Evolutionary conservation across 1,140 invertebrate genomes (phyloP).

Genomic region (Drosophila watanabei): DNA sequence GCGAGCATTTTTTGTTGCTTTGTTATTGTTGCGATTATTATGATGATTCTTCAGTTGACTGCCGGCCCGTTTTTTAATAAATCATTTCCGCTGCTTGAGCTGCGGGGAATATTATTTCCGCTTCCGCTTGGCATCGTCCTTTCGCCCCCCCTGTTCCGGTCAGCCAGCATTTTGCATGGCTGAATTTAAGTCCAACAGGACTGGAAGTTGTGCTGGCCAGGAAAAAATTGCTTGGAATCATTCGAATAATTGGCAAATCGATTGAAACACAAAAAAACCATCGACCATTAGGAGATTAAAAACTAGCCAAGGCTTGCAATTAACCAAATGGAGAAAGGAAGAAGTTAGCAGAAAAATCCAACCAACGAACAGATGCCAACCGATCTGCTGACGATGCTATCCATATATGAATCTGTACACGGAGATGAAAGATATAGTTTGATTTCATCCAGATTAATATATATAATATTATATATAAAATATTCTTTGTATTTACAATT

Average conservation of each 20-base stretch:
- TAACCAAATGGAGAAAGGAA: slow-evolving; percentile 35
- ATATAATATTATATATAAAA: too few relatives aligned
- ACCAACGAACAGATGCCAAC: slow-evolving; percentile 14
- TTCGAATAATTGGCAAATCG: slow-evolving; percentile 57
- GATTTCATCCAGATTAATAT: too few relatives aligned
- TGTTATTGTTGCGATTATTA: slow-evolving; percentile 33
- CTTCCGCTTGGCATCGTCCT: slow-evolving; percentile 37
- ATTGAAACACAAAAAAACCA: slow-evolving; percentile 28
- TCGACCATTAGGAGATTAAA: slow-evolving; percentile 74
- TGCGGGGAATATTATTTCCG: slow-evolving; percentile 68
- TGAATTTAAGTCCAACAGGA: slow-evolving; percentile 21
- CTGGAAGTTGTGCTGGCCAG: neutral
- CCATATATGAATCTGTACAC: slow-evolving; percentile 3
- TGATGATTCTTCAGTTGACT: slow-evolving; percentile 47
- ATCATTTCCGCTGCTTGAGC: slow-evolving; percentile 80
- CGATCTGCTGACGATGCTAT: slow-evolving; percentile 15
- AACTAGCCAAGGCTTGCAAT: slow-evolving; percentile 50
- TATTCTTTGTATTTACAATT: too few relatives aligned
- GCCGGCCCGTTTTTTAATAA: slow-evolving; percentile 72
- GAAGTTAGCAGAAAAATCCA: slow-evolving; percentile 16
- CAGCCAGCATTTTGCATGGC: slow-evolving; percentile 52
- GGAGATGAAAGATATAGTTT: neutral
- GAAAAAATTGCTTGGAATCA: slow-evolving; percentile 22
- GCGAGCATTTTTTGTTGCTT: slow-evolving; percentile 18
- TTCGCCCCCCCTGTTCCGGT: slow-evolving; percentile 2